Conservation (phyloP, 2,113 vertebrate genomes). For the Mugil cephalus region DNA sequence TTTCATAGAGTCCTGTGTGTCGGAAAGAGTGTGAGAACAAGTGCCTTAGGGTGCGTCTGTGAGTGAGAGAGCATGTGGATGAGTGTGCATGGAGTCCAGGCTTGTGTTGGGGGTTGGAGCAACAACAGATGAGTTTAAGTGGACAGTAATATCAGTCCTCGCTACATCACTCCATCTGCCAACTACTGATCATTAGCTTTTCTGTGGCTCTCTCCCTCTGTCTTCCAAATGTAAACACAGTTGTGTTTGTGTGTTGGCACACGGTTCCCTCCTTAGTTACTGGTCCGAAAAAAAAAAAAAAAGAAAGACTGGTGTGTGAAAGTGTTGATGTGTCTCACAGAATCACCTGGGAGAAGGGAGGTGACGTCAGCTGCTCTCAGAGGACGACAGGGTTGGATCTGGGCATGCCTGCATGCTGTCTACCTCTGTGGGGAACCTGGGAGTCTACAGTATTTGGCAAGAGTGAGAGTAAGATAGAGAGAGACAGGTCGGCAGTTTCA, state of each 20-base stretch:
- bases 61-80: constrained; percentile 26
- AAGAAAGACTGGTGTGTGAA: constrained; percentile 38
- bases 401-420: constrained; percentile 61
- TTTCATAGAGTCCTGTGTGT: constrained; percentile 32
- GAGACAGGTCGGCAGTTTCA: constrained; percentile 16
- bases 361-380: constrained; percentile 57
- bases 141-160: constrained; percentile 48
- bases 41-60: constrained; percentile 17
- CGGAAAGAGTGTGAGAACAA: constrained; percentile 22
- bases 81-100: constrained; percentile 34
- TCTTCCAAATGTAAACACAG: constrained; percentile 39
- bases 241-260: constrained; percentile 8
- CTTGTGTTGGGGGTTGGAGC: constrained; percentile 40
- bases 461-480: background rate
- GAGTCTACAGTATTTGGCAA: constrained; percentile 33
- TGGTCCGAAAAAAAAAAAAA: constrained; percentile 7
- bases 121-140: constrained; percentile 56
- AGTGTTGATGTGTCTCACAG: constrained; percentile 81
- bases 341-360: constrained; percentile 86
- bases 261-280: constrained; percentile 19
- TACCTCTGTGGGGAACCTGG: constrained; percentile 46
- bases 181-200: constrained; percentile 31
- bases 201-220: constrained; percentile 9
- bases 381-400: constrained; percentile 37
- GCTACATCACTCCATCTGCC: constrained; percentile 48